Evolutionary conservation across 1,140 invertebrate species (phyloP), one percentile per base, ranked within the genome.

Genomic region (Oncopeltus fasciatus): DNA sequence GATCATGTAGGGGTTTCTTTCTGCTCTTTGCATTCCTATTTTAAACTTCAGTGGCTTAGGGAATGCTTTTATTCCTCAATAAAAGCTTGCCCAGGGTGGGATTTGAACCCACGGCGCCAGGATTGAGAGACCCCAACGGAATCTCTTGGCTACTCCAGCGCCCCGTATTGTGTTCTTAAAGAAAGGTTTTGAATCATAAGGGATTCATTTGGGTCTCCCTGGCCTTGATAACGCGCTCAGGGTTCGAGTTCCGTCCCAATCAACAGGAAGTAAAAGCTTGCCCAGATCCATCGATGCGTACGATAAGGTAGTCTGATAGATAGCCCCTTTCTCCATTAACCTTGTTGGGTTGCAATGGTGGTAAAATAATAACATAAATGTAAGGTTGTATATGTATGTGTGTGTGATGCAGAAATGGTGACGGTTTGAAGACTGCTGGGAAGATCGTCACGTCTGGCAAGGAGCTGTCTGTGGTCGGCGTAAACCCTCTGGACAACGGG

Each of bases 401-500:
- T 38, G 11, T 11, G 9, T 31, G 5, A 16, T 24, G n/a, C n/a
- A 65, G 64, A 38, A 65, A 65, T 47, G 60, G 51, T 11, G 64
- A 65, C 43, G 64, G 64, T 18, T 38, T 65, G n/a, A 61, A 61
- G 31, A 65, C 46, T 11, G 27, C 49, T n/a, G 64, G 64, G 8
- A 65, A 65, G 49, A 33, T 65, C 18, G 33, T 33, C n/a, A 60
- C 51, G 12, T 44, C 24, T 3, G 64, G 60, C 1, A 29, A 46
- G 21, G 56, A 65, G 21, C 29, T 65, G 33, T 27, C 4, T 4
- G 60, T 65, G 11, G 21, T 47, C 12, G 73, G 75, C 60, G 78
- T 81, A 0, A 77, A 77, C 5, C 69, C 78, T 12, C 74, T 76
- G 21, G 85, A 87, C 70, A 87, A 85, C 72, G 86, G 86, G 1